Conservation (phyloP, 2,113 vertebrate genomes). For the Nestor notabilis region DNA sequence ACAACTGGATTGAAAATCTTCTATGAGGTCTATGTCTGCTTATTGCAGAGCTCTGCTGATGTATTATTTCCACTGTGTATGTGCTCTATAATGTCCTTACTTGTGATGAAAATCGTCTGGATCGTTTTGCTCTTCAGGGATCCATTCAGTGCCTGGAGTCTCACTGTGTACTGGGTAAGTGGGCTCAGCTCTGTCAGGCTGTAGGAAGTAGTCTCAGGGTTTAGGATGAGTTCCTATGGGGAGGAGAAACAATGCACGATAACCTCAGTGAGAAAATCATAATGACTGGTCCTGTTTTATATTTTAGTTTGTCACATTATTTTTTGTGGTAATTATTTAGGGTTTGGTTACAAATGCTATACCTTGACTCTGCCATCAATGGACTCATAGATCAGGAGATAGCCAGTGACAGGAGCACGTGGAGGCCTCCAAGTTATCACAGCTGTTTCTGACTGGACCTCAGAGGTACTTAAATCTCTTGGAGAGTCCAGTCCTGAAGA, state of each 20-base stretch:
- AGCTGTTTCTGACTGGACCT: slow-evolving; percentile 90
- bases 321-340: not conserved
- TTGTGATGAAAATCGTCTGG: slow-evolving; percentile 86
- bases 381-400: slow-evolving; percentile 90
- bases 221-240: slow-evolving; percentile 86
- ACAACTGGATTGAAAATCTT: not conserved
- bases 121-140: slow-evolving; percentile 84
- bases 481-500: slow-evolving; percentile 89
- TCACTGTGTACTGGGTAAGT: slow-evolving; percentile 86
- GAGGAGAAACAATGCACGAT: not conserved
- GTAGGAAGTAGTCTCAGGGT: slow-evolving; percentile 87
- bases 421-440: slow-evolving; percentile 89
- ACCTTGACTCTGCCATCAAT: slow-evolving; percentile 87
- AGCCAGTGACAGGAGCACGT: slow-evolving; percentile 86
- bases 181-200: slow-evolving; percentile 86
- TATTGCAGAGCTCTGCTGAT: not conserved
- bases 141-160: slow-evolving; percentile 85
- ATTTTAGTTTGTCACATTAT: not conserved
- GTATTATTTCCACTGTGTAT: not conserved
- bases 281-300: not conserved
- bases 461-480: slow-evolving; percentile 83
- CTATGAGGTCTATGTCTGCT: not conserved
- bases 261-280: not conserved
- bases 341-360: not conserved
- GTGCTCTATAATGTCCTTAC: slow-evolving; percentile 72